A percentile compares a stretch with the other conserved stretches of the same genome.
Evolutionary conservation across 2,888 invertebrate genomes (phyloP).

Genomic region (Carpatolechia fugitivella): DNA sequence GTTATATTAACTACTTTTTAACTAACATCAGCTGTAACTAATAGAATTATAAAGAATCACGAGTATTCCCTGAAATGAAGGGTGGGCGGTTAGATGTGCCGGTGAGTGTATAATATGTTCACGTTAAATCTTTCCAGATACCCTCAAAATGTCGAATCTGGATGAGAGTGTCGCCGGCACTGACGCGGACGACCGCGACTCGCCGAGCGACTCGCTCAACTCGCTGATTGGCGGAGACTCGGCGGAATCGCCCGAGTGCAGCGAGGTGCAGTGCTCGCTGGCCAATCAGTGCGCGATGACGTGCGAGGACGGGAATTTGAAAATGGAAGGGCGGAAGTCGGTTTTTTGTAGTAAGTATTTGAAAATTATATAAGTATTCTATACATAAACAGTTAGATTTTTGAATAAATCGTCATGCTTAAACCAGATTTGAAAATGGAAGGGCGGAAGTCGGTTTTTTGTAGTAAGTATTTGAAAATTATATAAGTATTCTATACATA

Average conservation of each 20-base stretch:
- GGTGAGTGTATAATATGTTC: not conserved
- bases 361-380: too few species aligned
- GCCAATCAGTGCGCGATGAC: constrained; percentile 28
- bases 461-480: constrained; percentile 39
- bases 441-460: constrained; percentile 30
- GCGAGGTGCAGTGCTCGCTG: constrained; percentile 31
- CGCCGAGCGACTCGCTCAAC: constrained; percentile 40
- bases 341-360: constrained; percentile 45
- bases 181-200: not conserved
- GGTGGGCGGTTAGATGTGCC: too few species aligned
- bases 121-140: not conserved
- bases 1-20: too few species aligned
- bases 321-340: constrained; percentile 25
- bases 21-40: too few species aligned
- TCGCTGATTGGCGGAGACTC: constrained; percentile 36
- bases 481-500: too few species aligned
- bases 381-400: too few species aligned
- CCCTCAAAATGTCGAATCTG: not conserved
- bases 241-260: constrained; percentile 26
- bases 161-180: not conserved
- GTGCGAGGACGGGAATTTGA: constrained; percentile 28
- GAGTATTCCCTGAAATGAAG: too few species aligned
- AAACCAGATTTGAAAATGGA: constrained; percentile 25
- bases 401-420: too few species aligned
- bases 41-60: too few species aligned